Conservation (phyloP, 1,140 invertebrate genomes). For the Diuraphis noxia region DNA sequence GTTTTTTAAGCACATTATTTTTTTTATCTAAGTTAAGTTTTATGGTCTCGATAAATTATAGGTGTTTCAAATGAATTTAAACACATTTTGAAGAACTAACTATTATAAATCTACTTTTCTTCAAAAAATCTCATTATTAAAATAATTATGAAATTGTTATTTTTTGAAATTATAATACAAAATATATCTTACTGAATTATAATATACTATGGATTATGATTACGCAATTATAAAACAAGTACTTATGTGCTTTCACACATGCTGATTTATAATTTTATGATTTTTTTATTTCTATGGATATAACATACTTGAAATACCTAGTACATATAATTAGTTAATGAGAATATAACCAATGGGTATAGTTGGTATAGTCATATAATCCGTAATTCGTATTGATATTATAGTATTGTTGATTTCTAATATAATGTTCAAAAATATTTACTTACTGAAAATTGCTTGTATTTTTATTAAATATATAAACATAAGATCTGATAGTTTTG, state of each 20-base stretch:
- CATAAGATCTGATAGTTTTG: background rate
- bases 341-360: background rate
- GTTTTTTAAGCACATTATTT: background rate
- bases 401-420: too few species aligned
- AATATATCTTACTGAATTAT: background rate
- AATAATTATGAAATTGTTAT: background rate
- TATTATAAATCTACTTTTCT: background rate
- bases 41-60: background rate
- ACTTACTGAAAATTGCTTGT: background rate
- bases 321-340: background rate
- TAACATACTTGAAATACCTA: background rate
- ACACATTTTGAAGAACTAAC: background rate
- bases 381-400: background rate
- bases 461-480: background rate
- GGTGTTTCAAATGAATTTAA: background rate
- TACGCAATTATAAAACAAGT: too few species aligned
- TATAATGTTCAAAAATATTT: background rate
- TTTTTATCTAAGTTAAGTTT: background rate
- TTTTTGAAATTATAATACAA: background rate
- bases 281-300: background rate
- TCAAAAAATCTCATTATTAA: background rate
- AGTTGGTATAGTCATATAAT: background rate
- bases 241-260: background rate
- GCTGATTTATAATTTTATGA: background rate
- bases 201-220: too few species aligned